phyloP scores from a whole-genome alignment of 2,888 invertebrate genomes.

The Papilio gigon region DNA sequence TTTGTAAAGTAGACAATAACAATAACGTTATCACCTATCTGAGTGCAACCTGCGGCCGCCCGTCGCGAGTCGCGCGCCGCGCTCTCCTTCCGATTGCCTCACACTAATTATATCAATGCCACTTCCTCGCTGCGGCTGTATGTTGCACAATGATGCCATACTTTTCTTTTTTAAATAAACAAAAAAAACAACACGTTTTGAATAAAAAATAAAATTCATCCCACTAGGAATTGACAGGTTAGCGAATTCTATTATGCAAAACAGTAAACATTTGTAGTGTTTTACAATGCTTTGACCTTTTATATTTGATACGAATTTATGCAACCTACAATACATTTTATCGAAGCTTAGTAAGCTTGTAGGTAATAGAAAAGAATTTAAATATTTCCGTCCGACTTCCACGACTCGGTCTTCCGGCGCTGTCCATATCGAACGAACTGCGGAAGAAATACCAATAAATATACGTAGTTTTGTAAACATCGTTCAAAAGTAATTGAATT shows the following conservation, averaged over 20 bases:
- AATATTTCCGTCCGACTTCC: not conserved
- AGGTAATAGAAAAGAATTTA: not conserved
- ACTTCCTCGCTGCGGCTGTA: not conserved
- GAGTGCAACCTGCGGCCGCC: not conserved
- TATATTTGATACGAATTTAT: too few relatives aligned
- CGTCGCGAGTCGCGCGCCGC: too few relatives aligned
- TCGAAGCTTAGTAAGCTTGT: too few relatives aligned
- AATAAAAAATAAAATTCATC: too few relatives aligned
- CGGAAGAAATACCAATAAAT: not conserved
- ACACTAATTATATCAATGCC: conserved; percentile 1
- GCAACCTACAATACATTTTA: too few relatives aligned
- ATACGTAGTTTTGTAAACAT: not conserved
- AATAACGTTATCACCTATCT: conserved; percentile 3
- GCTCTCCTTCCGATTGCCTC: conserved; percentile 1
- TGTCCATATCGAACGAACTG: not conserved
- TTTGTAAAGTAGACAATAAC: conserved; percentile 15
- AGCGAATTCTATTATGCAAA: too few relatives aligned
- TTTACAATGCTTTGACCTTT: too few relatives aligned
- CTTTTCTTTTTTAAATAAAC: not conserved
- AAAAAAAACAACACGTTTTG: not conserved
- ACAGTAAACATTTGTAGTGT: too few relatives aligned
- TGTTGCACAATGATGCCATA: not conserved
- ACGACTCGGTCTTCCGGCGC: not conserved
- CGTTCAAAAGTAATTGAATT: not conserved
- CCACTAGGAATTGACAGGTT: too few relatives aligned